These are phyloP conservation scores for Ochlodes sylvanus DNA, from an alignment of 2,888 invertebrate genomes.

Conservation along the genomic window DNA sequence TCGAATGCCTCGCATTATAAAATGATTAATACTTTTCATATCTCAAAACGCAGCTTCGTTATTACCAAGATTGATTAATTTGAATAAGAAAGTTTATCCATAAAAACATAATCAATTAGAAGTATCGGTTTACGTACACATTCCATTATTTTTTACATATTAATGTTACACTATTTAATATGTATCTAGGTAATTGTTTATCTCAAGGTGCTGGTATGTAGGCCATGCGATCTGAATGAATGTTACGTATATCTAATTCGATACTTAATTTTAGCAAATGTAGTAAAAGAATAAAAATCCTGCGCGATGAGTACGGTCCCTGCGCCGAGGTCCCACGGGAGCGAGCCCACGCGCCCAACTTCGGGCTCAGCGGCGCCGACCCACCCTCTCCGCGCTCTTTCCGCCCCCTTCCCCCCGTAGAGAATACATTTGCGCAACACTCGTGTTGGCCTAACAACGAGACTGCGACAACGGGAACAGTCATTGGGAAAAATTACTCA, in stretches of 20 bases:
- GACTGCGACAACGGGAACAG: conserved; percentile 74
- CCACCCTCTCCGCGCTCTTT: conserved; percentile 53
- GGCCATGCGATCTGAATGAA: not conserved
- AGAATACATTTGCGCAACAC: conserved; percentile 85
- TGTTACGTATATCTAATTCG: conserved; percentile 24
- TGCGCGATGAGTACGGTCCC: conserved; percentile 69
- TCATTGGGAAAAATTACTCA: conserved; percentile 78
- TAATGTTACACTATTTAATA: not conserved
- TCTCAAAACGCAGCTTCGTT: not conserved
- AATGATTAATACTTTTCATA: conserved; percentile 42
- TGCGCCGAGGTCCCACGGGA: conserved; percentile 72
- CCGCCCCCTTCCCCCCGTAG: conserved; percentile 65
- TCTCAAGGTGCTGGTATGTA: not conserved
- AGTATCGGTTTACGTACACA: not conserved
- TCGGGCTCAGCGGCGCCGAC: conserved; percentile 77
- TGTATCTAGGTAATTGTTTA: not conserved
- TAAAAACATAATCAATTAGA: not conserved
- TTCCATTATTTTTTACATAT: not conserved
- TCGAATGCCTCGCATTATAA: conserved; percentile 52
- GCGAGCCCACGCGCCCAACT: conserved; percentile 83
- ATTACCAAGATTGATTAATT: not conserved
- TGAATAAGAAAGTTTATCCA: not conserved
- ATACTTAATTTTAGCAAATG: conserved; percentile 11
- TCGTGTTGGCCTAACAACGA: conserved; percentile 81
- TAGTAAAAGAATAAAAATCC: conserved; percentile 37